Evolutionary conservation across 2,113 vertebrate species (phyloP).

Genomic region (Cardinalis cardinalis): DNA sequence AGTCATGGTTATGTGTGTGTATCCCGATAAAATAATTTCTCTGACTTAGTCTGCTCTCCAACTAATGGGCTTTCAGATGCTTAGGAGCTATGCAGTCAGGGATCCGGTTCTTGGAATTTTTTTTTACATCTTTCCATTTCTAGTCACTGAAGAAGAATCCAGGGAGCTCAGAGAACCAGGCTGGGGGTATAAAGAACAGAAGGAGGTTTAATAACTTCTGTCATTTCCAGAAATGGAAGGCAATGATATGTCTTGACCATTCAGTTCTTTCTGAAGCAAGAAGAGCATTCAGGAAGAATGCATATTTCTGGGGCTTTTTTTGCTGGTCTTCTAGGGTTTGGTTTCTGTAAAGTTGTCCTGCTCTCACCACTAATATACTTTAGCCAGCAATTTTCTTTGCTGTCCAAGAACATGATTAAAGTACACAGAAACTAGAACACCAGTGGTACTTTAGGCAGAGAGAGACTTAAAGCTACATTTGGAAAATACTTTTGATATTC

Average conservation of each 20-base stretch:
- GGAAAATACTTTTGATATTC: background rate
- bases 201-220: background rate
- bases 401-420: background rate
- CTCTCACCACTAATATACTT: background rate
- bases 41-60: background rate
- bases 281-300: background rate
- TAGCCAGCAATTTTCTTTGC: background rate
- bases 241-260: background rate
- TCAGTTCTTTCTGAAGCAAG: background rate
- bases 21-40: background rate
- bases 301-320: background rate
- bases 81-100: background rate
- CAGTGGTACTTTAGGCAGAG: background rate
- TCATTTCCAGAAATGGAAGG: background rate
- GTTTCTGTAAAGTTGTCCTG: background rate
- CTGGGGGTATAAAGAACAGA: background rate
- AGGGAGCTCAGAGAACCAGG: background rate
- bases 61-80: fast-evolving
- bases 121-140: background rate
- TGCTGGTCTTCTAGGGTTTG: background rate
- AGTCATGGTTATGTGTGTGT: background rate
- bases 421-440: background rate
- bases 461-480: background rate
- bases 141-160: background rate
- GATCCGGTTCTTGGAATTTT: background rate